Percentiles rank a stretch among this genome's conserved stretches.
Evolutionary conservation across 2,113 vertebrate genomes (phyloP).

Genomic region (Cariama cristata): DNA sequence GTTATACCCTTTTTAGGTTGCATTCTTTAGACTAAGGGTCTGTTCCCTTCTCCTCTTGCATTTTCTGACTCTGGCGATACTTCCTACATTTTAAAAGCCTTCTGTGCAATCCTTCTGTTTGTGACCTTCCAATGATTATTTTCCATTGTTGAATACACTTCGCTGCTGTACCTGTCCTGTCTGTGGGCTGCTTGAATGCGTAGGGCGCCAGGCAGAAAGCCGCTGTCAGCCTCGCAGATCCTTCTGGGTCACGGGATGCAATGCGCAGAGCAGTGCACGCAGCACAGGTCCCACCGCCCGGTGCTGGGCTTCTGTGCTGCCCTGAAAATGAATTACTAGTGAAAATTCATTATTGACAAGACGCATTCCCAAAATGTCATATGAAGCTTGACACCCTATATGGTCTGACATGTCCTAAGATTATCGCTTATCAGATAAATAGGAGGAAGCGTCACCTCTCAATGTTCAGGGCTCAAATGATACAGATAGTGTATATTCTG

Average conservation of each 20-base stretch:
- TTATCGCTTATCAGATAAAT: background rate
- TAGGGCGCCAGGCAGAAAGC: background rate
- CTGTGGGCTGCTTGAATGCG: background rate
- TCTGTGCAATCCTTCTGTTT: background rate
- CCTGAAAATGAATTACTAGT: background rate
- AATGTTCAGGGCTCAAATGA: background rate
- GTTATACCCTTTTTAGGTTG: background rate
- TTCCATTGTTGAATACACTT: background rate
- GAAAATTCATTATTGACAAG: background rate
- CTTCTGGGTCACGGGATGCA: background rate
- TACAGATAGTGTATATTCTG: background rate
- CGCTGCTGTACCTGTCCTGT: background rate
- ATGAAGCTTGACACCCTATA: accelerated
- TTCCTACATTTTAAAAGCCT: background rate
- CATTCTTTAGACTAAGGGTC: background rate
- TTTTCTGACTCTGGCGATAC: background rate
- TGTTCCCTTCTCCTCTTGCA: background rate
- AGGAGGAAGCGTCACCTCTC: background rate
- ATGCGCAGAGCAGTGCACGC: accelerated
- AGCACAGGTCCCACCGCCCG: accelerated
- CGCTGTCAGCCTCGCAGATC: background rate
- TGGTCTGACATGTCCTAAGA: background rate
- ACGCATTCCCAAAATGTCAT: background rate
- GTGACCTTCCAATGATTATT: background rate
- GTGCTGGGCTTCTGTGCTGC: background rate